These are phyloP conservation scores for Ephestia elutella DNA, from an alignment of 1,140 invertebrate genomes.

Conservation along the genomic window DNA sequence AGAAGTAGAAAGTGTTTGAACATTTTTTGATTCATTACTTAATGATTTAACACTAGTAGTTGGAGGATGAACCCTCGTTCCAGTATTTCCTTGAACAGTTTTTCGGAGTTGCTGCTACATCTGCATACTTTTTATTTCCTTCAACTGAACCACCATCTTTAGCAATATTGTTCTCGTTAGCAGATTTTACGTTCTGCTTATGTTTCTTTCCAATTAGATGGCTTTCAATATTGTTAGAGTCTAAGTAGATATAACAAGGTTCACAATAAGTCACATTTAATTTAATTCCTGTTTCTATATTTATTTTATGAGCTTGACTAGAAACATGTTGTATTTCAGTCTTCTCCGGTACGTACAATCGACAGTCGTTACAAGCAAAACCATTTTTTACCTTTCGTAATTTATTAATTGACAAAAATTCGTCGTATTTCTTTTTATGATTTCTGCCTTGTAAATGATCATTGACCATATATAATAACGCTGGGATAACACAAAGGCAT, in stretches of 20 bases:
- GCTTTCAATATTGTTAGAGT: background rate
- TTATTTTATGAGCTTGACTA: background rate
- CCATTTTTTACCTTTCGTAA: background rate
- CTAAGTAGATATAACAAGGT: background rate
- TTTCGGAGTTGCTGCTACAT: background rate
- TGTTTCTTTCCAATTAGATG: background rate
- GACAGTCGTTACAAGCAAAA: conserved; percentile 22
- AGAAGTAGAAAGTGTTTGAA: no score
- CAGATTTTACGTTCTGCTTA: background rate
- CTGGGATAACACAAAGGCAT: background rate
- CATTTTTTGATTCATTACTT: no score
- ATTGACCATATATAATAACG: background rate
- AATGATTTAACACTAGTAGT: no score
- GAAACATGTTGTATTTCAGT: conserved; percentile 16
- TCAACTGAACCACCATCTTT: background rate
- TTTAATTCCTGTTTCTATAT: background rate
- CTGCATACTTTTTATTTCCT: background rate
- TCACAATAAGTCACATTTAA: background rate
- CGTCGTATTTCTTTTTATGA: background rate
- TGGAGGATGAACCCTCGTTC: no score
- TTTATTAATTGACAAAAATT: background rate
- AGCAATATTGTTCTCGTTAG: background rate
- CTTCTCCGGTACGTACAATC: conserved; percentile 5
- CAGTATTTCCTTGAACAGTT: background rate
- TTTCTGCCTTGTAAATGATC: background rate